Conservation (phyloP, 2,888 invertebrate species). For the Sisyra terminalis region DNA sequence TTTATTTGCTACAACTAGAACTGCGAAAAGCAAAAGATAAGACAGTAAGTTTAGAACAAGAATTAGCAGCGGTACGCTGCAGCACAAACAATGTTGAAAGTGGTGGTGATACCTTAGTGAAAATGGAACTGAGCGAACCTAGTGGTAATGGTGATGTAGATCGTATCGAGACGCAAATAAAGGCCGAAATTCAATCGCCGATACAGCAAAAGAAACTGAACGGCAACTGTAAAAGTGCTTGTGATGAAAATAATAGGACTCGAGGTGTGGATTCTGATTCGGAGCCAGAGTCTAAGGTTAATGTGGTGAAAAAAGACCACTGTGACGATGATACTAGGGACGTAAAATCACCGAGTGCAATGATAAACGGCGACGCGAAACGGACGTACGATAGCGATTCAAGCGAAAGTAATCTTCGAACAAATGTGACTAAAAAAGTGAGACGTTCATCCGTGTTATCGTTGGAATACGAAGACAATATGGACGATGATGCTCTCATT, state of each 20-base stretch:
- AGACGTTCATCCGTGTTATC: slow-evolving; percentile 54
- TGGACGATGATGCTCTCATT: slow-evolving; percentile 57
- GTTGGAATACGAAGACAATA: slow-evolving; percentile 58
- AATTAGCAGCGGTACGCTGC: slow-evolving; percentile 21
- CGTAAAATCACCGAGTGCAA: slow-evolving; percentile 11
- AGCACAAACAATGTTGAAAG: slow-evolving; percentile 2
- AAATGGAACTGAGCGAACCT: slow-evolving; percentile 12
- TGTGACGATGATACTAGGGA: slow-evolving; percentile 28
- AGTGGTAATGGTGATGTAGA: slow-evolving; percentile 22
- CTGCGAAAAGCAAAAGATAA: slow-evolving; percentile 66
- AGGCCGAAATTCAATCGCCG: slow-evolving; percentile 15
- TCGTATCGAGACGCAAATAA: too few species aligned
- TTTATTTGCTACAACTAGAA: slow-evolving; percentile 85
- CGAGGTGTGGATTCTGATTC: slow-evolving; percentile 17
- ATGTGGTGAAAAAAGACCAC: slow-evolving; percentile 23
- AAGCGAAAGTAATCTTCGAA: slow-evolving; percentile 27
- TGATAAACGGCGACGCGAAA: slow-evolving; percentile 17
- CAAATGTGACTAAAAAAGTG: slow-evolving; percentile 44
- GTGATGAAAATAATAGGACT: slow-evolving; percentile 4
- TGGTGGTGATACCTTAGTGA: slow-evolving; percentile 12
- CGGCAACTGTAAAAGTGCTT: slow-evolving; percentile 9
- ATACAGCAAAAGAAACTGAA: slow-evolving; percentile 8
- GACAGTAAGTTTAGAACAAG: slow-evolving; percentile 44
- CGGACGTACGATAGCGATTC: slow-evolving; percentile 29
- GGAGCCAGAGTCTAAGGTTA: slow-evolving; percentile 23